A percentile compares a stretch with the other conserved stretches of the same genome.
Conservation (phyloP, 2,888 invertebrate genomes). For the Scaptomyza cyrtandrae region DNA sequence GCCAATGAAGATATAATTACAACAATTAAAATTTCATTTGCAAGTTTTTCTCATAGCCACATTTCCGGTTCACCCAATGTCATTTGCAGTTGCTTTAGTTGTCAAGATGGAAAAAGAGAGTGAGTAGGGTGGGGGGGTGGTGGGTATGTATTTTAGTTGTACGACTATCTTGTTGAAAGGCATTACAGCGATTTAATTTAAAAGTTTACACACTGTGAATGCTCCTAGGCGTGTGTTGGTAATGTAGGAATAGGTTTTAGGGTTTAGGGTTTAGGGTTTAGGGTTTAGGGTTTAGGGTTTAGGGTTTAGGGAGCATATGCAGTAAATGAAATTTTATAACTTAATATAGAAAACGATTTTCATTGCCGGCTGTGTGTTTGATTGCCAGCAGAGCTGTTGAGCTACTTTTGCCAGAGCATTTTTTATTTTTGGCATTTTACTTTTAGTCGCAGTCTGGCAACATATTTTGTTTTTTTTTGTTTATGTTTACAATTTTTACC, state of each 20-base stretch:
- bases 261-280: slow-evolving; percentile 4
- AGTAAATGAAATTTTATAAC: slow-evolving; percentile 72
- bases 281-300: slow-evolving; percentile 2
- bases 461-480: too few relatives aligned
- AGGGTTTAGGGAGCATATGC: slow-evolving; percentile 52
- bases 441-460: slow-evolving; percentile 29
- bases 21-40: slow-evolving; percentile 72
- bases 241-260: background rate
- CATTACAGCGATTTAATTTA: slow-evolving; percentile 67
- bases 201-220: slow-evolving; percentile 56
- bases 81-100: slow-evolving; percentile 43
- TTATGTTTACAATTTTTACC: background rate
- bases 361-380: slow-evolving; percentile 54
- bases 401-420: too few relatives aligned
- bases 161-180: slow-evolving; percentile 37
- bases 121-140: background rate
- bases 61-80: slow-evolving; percentile 57
- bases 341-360: slow-evolving; percentile 64
- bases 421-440: slow-evolving; percentile 44
- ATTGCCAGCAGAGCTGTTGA: slow-evolving; percentile 32
- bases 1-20: slow-evolving; percentile 55
- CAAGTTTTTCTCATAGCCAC: slow-evolving; percentile 54
- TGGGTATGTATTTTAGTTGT: background rate
- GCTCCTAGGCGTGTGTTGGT: background rate
- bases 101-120: background rate